Evolutionary conservation across 1,140 invertebrate genomes (phyloP).

Genomic region (Reticulitermes speratus): DNA sequence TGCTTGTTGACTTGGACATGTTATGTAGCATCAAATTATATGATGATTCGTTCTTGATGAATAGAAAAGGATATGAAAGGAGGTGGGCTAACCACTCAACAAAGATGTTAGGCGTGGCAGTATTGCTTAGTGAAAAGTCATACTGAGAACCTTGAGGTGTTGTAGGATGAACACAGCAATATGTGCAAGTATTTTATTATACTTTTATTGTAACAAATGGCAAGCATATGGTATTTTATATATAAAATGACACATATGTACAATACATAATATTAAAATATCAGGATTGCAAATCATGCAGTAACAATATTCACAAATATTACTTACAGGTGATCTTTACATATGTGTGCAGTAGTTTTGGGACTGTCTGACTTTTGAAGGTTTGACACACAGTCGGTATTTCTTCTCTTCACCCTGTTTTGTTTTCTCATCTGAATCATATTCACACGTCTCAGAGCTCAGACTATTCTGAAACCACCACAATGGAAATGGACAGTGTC

Average conservation of each 20-base stretch:
- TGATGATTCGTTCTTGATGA: too few relatives aligned
- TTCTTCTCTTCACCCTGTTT: not conserved
- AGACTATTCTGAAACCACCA: not conserved
- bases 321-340: constrained; percentile 19
- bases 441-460: not conserved
- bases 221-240: not conserved
- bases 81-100: too few relatives aligned
- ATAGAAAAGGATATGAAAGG: too few relatives aligned
- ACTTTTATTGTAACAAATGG: not conserved
- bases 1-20: too few relatives aligned
- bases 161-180: not conserved
- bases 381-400: not conserved
- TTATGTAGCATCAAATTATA: too few relatives aligned
- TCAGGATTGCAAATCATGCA: not conserved
- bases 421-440: not conserved
- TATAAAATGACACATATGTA: not conserved
- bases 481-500: not conserved
- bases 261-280: constrained; percentile 14
- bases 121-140: too few relatives aligned
- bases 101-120: too few relatives aligned
- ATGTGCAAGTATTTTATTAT: not conserved
- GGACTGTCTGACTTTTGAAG: not conserved
- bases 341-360: not conserved
- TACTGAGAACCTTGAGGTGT: too few relatives aligned
- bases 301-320: constrained; percentile 6